Base-by-base conservation (phyloP, 2,113 vertebrate species). In the Dolichallabes microphthalmus region DNA sequence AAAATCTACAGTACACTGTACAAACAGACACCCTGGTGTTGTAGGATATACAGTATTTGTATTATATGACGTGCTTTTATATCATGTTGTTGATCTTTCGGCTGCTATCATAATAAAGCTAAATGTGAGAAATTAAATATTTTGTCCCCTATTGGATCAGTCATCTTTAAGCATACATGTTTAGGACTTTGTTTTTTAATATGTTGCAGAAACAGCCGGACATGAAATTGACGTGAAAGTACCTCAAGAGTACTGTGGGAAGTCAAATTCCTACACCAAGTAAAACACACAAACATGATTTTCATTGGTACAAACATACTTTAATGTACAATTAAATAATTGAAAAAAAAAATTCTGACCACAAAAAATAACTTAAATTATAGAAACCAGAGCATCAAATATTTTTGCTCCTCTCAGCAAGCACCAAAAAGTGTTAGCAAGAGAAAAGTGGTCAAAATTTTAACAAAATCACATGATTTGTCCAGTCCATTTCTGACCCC, bases 261-360 rank as follows among this genome's bases (percentile, higher is more conserved):
- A 82, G 2, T 27, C 35, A 27, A 52, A 82, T 25, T n/a, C 30
- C 45, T 52, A 52, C 2, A 69, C 79, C 61, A 68, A 35, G 55
- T 69, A 85, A 68, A 85, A 82, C 69, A 73, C 52, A 68, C 52
- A 90, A 19, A 60, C 55, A 14, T 89, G 83, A 92, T 92, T 89
- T 92, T 90, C 93, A 94, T 94, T 93, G 91, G 94, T 95, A 94
- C 94, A 95, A 95, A 95, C 93, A 93, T 95, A 94, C 93, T 95
- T 95, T 95, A 95, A 94, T 95, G 92, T 94, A 94, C 94, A 95
- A 94, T 95, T 95, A 95, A 95, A 94, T 95, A 94, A 94, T 94
- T 95, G 93, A 92, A 93, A 90, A 93, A 93, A 93, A 93, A 93
- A 90, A 93, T 89, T 93, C 92, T 93, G 92, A 94, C 91, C 93